Percentiles rank a stretch among this genome's conserved stretches.
phyloP scores from a whole-genome alignment of 2,797 vertebrate species.

The Enteromius treurensis region DNA sequence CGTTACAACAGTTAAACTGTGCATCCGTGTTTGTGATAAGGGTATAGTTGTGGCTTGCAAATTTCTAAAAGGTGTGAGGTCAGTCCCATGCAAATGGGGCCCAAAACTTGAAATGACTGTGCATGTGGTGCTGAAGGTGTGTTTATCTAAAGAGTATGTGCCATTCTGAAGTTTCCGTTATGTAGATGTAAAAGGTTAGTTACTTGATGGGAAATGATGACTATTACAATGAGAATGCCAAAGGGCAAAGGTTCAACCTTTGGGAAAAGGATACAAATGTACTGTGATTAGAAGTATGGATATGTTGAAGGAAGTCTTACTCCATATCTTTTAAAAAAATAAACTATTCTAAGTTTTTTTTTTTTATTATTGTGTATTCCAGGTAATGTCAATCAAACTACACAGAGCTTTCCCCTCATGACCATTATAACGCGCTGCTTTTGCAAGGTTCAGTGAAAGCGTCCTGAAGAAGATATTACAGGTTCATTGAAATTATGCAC shows the following conservation, averaged over 20 bases:
- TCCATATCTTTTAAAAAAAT: background rate
- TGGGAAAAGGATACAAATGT: background rate
- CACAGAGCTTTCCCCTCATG: too few relatives aligned
- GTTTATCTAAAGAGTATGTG: background rate
- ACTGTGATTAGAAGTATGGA: background rate
- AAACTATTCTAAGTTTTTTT: background rate
- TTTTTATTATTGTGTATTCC: too few relatives aligned
- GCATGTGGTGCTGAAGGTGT: background rate
- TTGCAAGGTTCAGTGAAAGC: too few relatives aligned
- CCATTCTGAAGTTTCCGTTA: constrained; percentile 18
- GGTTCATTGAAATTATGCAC: too few relatives aligned
- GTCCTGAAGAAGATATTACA: too few relatives aligned
- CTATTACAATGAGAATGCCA: background rate
- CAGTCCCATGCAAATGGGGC: background rate
- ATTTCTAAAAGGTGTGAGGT: background rate
- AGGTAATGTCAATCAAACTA: too few relatives aligned
- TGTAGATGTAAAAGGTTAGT: constrained; percentile 1
- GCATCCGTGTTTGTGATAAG: background rate
- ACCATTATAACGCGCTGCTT: too few relatives aligned
- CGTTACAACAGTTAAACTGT: background rate
- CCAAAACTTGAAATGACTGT: constrained; percentile 34
- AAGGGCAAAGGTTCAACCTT: background rate
- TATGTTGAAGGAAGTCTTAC: background rate
- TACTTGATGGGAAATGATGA: background rate
- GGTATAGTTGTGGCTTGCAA: background rate